Evolutionary conservation across 2,113 vertebrate genomes (phyloP).

Genomic region (Telmatochromis sp.): DNA sequence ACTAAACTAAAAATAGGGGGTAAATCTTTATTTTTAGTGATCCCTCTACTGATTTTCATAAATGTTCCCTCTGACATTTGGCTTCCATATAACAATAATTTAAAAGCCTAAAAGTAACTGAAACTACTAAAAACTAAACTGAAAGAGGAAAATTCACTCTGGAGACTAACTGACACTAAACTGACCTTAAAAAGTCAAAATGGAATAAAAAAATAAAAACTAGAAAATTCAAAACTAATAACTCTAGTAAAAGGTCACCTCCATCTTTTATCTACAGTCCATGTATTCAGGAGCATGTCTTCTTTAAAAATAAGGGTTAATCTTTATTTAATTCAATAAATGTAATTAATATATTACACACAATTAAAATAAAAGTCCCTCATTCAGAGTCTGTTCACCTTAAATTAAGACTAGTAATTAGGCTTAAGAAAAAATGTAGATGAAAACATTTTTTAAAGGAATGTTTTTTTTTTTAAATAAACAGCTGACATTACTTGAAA

Average conservation of each 20-base stretch:
- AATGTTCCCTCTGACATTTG: neutral
- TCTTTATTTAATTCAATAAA: neutral
- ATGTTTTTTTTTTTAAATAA: neutral
- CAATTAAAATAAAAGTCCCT: neutral
- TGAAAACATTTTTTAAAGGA: no score
- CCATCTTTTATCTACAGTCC: neutral
- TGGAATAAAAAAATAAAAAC: neutral
- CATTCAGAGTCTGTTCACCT: neutral
- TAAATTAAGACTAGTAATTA: neutral
- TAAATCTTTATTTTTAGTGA: neutral
- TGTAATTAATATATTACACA: neutral
- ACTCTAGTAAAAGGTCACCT: neutral
- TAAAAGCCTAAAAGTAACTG: neutral
- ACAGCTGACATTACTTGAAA: neutral
- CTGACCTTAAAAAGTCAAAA: neutral
- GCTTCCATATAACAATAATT: neutral
- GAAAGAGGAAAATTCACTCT: neutral
- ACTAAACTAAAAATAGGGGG: rapidly evolving
- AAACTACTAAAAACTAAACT: rapidly evolving
- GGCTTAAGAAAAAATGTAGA: neutral
- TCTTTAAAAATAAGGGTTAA: neutral
- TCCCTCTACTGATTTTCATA: neutral
- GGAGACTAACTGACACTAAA: neutral
- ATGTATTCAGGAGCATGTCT: neutral
- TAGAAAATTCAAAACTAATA: neutral